phyloP scores from a whole-genome alignment of 2,888 invertebrate genomes.

The Rambutsinella grinnellia region DNA sequence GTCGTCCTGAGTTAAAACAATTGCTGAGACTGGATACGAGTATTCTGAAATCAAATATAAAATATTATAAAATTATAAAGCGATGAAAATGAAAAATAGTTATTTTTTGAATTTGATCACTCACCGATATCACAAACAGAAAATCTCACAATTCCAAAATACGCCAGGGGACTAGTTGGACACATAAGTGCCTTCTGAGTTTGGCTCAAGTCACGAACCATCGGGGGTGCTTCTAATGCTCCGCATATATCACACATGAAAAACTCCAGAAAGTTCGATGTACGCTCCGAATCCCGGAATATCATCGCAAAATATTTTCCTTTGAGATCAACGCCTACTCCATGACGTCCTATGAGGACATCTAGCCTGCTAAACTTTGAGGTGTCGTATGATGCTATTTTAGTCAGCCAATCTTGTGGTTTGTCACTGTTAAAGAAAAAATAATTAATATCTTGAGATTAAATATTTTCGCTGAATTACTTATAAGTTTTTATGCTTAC shows the following conservation, averaged over 20 bases:
- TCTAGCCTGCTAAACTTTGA: slow-evolving; percentile 60
- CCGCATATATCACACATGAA: slow-evolving; percentile 64
- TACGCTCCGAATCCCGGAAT: slow-evolving; percentile 62
- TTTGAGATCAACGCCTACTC: slow-evolving; percentile 63
- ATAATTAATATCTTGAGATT: background rate
- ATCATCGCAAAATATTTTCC: slow-evolving; percentile 64
- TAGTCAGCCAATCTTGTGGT: slow-evolving; percentile 64
- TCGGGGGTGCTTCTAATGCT: slow-evolving; percentile 58
- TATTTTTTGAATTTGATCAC: too few species aligned
- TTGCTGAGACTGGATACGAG: slow-evolving; percentile 59
- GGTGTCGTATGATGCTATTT: slow-evolving; percentile 55
- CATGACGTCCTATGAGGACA: slow-evolving; percentile 65
- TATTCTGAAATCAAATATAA: slow-evolving; percentile 54
- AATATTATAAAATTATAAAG: slow-evolving; percentile 12
- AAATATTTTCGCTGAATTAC: background rate
- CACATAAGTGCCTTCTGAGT: slow-evolving; percentile 65
- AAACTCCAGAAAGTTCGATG: slow-evolving; percentile 62
- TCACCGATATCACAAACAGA: slow-evolving; percentile 63
- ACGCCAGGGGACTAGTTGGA: slow-evolving; percentile 61
- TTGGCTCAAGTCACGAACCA: slow-evolving; percentile 65
- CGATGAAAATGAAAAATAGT: background rate
- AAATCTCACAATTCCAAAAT: slow-evolving; percentile 64
- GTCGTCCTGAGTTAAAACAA: slow-evolving; percentile 64
- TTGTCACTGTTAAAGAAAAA: slow-evolving; percentile 54
- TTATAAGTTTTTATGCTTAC: slow-evolving; percentile 43